phyloP scores from a whole-genome alignment of 2,888 invertebrate genomes.

The Noctua janthina region DNA sequence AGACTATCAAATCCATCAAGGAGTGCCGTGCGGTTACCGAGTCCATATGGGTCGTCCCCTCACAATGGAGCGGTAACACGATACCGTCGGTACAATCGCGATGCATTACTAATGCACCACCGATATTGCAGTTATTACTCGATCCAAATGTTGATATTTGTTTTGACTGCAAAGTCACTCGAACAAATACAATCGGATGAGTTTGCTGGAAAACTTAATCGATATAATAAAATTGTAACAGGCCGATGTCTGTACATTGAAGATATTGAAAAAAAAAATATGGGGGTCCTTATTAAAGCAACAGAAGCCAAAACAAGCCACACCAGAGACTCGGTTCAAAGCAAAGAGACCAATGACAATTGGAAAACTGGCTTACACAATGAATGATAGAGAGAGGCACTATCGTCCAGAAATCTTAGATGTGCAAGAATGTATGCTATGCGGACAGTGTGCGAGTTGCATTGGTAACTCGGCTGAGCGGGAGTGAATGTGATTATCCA shows the following conservation, averaged over 20 bases:
- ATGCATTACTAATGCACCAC: slow-evolving; percentile 36
- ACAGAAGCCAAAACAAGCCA: no score
- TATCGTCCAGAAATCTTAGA: slow-evolving; percentile 46
- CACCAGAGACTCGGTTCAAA: not conserved
- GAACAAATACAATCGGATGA: not conserved
- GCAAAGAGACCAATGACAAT: not conserved
- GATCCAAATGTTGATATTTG: not conserved
- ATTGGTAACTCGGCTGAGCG: slow-evolving; percentile 57
- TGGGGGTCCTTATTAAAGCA: not conserved
- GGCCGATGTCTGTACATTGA: no score
- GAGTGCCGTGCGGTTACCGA: slow-evolving; percentile 41
- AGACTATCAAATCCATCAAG: slow-evolving; percentile 41
- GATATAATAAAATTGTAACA: no score
- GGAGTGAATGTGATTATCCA: slow-evolving; percentile 74
- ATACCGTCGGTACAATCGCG: slow-evolving; percentile 51
- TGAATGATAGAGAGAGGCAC: slow-evolving; percentile 5
- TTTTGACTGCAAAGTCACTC: not conserved
- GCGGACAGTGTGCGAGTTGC: slow-evolving; percentile 57
- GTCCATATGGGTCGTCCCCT: slow-evolving; percentile 51
- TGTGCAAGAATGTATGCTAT: slow-evolving; percentile 48
- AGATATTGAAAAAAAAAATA: not conserved
- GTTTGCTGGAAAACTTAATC: not conserved
- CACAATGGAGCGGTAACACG: slow-evolving; percentile 63
- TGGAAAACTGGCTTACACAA: not conserved
- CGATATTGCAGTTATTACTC: slow-evolving; percentile 31